Percentiles rank a stretch among this genome's conserved stretches.
Conservation (phyloP, 2,113 vertebrate species). For the Hemicordylus capensis region DNA sequence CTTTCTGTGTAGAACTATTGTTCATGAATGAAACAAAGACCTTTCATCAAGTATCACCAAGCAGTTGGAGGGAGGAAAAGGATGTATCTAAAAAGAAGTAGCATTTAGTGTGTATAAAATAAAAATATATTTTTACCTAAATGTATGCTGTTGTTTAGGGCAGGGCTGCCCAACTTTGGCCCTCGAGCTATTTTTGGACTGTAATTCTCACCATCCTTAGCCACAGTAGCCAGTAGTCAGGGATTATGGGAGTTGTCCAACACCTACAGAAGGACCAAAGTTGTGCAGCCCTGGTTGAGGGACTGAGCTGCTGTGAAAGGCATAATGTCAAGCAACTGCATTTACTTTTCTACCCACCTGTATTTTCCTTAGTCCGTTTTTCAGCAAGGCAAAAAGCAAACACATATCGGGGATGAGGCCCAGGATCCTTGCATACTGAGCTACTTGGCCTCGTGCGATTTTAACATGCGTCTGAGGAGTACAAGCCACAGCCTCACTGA, state of each 20-base stretch:
- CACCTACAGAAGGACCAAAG: too few species aligned
- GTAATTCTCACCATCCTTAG: too few species aligned
- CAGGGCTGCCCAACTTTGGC: too few species aligned
- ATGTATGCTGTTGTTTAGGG: too few species aligned
- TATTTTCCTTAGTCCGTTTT: conserved; percentile 78
- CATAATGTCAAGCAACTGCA: not conserved
- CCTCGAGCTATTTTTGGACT: too few species aligned
- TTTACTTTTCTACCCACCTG: not conserved
- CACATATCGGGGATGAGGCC: conserved; percentile 67
- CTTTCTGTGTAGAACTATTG: not conserved
- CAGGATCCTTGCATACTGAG: conserved; percentile 83
- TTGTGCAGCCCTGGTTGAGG: too few species aligned
- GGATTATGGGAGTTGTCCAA: too few species aligned
- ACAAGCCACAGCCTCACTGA: conserved; percentile 55
- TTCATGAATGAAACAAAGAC: not conserved
- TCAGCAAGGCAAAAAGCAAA: conserved; percentile 73
- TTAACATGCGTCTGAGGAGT: conserved; percentile 55
- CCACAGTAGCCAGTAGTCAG: too few species aligned
- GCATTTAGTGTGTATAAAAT: not conserved
- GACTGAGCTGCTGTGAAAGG: not conserved
- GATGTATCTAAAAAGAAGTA: not conserved
- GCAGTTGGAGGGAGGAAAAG: not conserved
- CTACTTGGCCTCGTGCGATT: conserved; percentile 82
- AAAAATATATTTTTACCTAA: too few species aligned
- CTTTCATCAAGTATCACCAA: not conserved